phyloP scores from a whole-genome alignment of 2,888 invertebrate species.

The Chrysopilus asiliformis region DNA sequence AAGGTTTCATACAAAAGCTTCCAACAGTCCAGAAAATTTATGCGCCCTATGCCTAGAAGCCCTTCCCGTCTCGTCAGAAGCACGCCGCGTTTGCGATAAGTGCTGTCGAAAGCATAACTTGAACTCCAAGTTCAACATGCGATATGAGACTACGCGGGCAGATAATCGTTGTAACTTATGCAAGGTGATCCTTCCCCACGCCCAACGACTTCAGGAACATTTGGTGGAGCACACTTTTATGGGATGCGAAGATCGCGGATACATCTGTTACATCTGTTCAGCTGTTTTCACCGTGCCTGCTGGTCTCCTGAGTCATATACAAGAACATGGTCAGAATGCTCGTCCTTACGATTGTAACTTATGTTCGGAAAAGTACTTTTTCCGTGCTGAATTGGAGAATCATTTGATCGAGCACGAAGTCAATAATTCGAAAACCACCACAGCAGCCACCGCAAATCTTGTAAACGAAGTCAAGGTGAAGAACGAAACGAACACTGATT shows the following conservation, averaged over 20 bases:
- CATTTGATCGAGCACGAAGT: slow-evolving; percentile 52
- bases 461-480: not conserved
- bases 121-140: slow-evolving; percentile 34
- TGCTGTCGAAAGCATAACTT: slow-evolving; percentile 49
- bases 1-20: slow-evolving; percentile 37
- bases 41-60: slow-evolving; percentile 48
- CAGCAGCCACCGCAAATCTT: not conserved
- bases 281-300: slow-evolving; percentile 73
- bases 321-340: slow-evolving; percentile 65
- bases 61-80: slow-evolving; percentile 32
- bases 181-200: slow-evolving; percentile 59
- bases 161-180: slow-evolving; percentile 59
- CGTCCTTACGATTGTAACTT: slow-evolving; percentile 75
- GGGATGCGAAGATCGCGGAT: slow-evolving; percentile 59
- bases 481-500: not conserved
- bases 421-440: slow-evolving; percentile 1
- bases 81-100: slow-evolving; percentile 49
- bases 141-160: slow-evolving; percentile 40
- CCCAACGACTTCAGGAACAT: slow-evolving; percentile 72
- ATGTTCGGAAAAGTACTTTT: slow-evolving; percentile 78
- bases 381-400: slow-evolving; percentile 81
- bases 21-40: slow-evolving; percentile 28
- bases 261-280: slow-evolving; percentile 79
- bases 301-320: slow-evolving; percentile 69
- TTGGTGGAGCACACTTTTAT: slow-evolving; percentile 88